Conservation (phyloP, 2,888 invertebrate species). For the Trachelus troglodyta region DNA sequence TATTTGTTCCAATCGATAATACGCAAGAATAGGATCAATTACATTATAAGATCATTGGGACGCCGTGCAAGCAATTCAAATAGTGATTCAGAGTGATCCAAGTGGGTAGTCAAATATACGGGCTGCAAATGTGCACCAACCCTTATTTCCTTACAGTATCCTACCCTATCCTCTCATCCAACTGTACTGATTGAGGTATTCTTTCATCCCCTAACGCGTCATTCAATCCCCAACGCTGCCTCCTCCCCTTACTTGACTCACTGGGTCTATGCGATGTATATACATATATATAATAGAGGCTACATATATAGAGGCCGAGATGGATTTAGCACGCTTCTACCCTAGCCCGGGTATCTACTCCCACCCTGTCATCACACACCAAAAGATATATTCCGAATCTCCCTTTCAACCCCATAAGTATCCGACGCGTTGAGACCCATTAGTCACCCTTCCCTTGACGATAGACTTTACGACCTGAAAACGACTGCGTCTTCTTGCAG, state of each 20-base stretch:
- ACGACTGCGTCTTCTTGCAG: neutral
- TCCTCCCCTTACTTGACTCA: neutral
- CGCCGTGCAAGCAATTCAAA: neutral
- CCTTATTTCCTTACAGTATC: neutral
- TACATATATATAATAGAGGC: slow-evolving; percentile 8
- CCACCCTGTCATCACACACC: neutral
- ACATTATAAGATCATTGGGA: neutral
- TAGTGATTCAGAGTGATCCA: neutral
- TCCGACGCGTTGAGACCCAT: neutral
- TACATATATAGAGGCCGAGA: neutral
- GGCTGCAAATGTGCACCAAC: slow-evolving; percentile 1
- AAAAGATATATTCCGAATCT: neutral
- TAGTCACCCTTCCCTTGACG: neutral
- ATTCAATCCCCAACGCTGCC: neutral
- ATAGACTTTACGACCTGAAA: slow-evolving; percentile 1
- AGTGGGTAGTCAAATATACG: neutral
- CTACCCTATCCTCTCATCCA: neutral
- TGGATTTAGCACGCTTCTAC: neutral
- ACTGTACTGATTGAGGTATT: slow-evolving; percentile 6
- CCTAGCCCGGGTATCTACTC: neutral
- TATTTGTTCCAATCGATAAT: neutral
- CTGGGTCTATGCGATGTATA: slow-evolving; percentile 16
- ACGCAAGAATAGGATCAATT: neutral
- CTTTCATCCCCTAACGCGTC: slow-evolving; percentile 3
- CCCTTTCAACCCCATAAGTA: slow-evolving; percentile 6